These are phyloP conservation scores for Proteles cristata DNA, from an alignment of 2,113 vertebrate genomes.

Conservation along the genomic window DNA sequence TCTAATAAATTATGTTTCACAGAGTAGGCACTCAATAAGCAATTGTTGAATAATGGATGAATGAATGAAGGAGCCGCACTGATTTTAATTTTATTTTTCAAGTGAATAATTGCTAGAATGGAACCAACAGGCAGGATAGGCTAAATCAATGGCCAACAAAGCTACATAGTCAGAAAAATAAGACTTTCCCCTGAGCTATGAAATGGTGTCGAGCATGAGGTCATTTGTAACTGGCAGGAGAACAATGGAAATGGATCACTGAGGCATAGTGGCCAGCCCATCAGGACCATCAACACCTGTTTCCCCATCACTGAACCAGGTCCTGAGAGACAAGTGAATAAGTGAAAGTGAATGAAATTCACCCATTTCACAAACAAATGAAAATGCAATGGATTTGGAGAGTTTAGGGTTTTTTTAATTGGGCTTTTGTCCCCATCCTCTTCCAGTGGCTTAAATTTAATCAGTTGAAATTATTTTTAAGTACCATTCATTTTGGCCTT, in stretches of 20 bases:
- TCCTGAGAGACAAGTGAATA: background rate
- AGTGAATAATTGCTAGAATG: slow-evolving; percentile 52
- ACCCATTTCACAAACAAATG: slow-evolving; percentile 10
- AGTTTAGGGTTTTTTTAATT: background rate
- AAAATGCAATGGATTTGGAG: background rate
- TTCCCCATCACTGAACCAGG: background rate
- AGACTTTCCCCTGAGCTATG: background rate
- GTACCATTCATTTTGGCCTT: slow-evolving; percentile 10
- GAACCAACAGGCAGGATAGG: background rate
- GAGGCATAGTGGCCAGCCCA: background rate
- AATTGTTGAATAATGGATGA: slow-evolving; percentile 59
- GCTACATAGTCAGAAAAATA: background rate
- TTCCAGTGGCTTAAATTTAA: slow-evolving; percentile 26
- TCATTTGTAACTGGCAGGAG: background rate
- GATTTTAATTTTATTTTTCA: slow-evolving; percentile 66
- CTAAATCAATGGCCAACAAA: background rate
- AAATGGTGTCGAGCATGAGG: background rate
- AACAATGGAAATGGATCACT: background rate
- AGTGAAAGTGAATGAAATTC: background rate
- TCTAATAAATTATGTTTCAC: slow-evolving; percentile 29
- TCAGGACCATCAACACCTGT: background rate
- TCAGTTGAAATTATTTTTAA: slow-evolving; percentile 17
- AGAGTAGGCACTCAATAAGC: slow-evolving; percentile 42
- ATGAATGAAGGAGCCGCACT: slow-evolving; percentile 25
- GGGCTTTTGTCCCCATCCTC: background rate